Base-by-base conservation (phyloP, 2,797 vertebrate species). In the Halcyon badia region DNA sequence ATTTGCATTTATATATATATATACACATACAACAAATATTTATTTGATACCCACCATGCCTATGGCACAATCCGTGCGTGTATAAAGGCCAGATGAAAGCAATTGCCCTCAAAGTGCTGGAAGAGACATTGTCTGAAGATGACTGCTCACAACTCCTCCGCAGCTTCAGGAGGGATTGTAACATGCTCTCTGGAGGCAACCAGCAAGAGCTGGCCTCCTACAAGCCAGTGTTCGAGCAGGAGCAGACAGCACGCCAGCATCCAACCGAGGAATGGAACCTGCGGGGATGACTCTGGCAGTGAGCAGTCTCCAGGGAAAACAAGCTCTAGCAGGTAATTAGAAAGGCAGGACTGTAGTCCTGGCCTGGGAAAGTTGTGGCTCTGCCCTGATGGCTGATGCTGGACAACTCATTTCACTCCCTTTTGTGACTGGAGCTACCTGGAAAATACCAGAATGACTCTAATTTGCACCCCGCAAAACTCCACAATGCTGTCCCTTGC, bases 21-120 rank as follows among this genome's bases (percentile, higher is more conserved):
- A 49, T 12, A 37, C 11, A 42, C 6, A 37, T 14, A 42, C 6
- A 90, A 57, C 26, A 73, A 94, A 51, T n/a, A 88, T 71, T 81
- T 91, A 58, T 82, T 89, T 91, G 62, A 83, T n/a, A 78, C 51
- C 12, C 64, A 64, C 46, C 26, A 11, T 17, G 52, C 65, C 82
- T 68, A 54, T 91, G 82, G 44, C 54, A 69, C 5, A 21, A 61
- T 49, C 21, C 57, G 42, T 39, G 37, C 51, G 49, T 37, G 39
- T 35, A 22, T 56, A 71, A 93, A 95, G 82, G 72, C 68, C 86
- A 96, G 72, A 84, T 22, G 41, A 69, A 92, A 91, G 71, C 37
- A 85, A 62, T 14, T n/a, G 54, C 57, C 35, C 70, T 69, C 8
- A 21, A 51, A 65, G 31, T 64, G 31, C 3, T 78, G 64, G 16